These are phyloP conservation scores for Phoebastria nigripes DNA, from an alignment of 2,797 vertebrate species.

Conservation along the genomic window DNA sequence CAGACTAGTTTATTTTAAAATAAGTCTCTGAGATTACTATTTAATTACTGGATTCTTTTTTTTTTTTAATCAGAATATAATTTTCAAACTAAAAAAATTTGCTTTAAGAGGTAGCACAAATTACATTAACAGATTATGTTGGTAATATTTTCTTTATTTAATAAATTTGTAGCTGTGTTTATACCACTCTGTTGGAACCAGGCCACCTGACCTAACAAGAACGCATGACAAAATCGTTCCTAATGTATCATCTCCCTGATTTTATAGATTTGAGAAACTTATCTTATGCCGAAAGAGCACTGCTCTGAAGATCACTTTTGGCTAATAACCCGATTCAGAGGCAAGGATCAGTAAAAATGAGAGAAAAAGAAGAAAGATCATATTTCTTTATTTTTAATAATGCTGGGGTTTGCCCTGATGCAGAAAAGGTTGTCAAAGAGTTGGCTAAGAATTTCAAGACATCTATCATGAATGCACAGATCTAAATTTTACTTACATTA, in stretches of 20 bases:
- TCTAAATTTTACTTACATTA: neutral
- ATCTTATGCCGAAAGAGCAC: neutral
- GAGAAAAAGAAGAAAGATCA: neutral
- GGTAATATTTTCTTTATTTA: neutral
- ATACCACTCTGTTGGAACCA: neutral
- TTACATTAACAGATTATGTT: neutral
- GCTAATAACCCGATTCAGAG: neutral
- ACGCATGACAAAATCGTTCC: neutral
- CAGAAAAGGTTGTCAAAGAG: neutral
- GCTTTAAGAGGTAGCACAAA: neutral
- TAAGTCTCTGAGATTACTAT: neutral
- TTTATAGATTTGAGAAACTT: neutral
- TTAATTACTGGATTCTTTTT: neutral
- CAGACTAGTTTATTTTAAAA: neutral
- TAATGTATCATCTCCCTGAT: neutral
- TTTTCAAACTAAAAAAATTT: neutral
- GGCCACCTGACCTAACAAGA: neutral
- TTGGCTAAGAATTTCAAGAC: neutral
- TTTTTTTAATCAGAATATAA: neutral
- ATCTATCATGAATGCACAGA: neutral
- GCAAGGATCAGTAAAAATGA: neutral
- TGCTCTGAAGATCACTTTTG: neutral
- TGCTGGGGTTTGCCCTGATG: neutral
- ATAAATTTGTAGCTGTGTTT: neutral
- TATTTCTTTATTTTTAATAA: neutral